These are phyloP conservation scores for Mercenaria mercenaria DNA, from an alignment of 1,140 invertebrate genomes.

Conservation along the genomic window DNA sequence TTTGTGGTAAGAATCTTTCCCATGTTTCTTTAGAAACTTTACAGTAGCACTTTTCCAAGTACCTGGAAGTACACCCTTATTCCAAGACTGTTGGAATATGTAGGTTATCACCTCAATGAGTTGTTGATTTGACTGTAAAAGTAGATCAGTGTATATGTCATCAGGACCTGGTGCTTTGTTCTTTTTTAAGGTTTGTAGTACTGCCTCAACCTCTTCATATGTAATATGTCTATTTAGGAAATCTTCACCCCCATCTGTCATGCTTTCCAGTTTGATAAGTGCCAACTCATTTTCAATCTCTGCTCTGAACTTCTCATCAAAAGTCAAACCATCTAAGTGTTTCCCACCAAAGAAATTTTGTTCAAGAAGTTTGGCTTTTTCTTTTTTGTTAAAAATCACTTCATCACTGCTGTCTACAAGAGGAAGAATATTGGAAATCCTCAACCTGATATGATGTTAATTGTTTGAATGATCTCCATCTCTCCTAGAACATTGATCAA, in stretches of 20 bases:
- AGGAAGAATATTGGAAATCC: background rate
- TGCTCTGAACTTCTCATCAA: background rate
- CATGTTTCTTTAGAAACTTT: slow-evolving; percentile 14
- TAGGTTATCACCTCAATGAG: background rate
- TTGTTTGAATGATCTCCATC: background rate
- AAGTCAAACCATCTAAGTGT: background rate
- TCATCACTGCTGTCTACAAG: background rate
- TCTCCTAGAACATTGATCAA: background rate
- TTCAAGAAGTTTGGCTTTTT: background rate
- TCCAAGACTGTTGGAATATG: background rate
- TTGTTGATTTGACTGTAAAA: background rate
- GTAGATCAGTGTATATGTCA: background rate
- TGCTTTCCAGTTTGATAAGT: background rate
- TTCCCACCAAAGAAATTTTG: background rate
- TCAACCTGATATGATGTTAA: background rate
- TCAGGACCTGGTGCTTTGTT: slow-evolving; percentile 19
- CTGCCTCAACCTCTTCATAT: background rate
- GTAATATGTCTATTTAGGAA: background rate
- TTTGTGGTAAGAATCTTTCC: slow-evolving; percentile 6
- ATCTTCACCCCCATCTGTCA: background rate
- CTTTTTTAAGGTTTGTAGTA: background rate
- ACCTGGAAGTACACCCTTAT: background rate
- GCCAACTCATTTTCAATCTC: background rate
- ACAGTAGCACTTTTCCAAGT: slow-evolving; percentile 6
- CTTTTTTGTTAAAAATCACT: background rate